phyloP scores from a whole-genome alignment of 2,113 vertebrate species.

The Alosa alosa region DNA sequence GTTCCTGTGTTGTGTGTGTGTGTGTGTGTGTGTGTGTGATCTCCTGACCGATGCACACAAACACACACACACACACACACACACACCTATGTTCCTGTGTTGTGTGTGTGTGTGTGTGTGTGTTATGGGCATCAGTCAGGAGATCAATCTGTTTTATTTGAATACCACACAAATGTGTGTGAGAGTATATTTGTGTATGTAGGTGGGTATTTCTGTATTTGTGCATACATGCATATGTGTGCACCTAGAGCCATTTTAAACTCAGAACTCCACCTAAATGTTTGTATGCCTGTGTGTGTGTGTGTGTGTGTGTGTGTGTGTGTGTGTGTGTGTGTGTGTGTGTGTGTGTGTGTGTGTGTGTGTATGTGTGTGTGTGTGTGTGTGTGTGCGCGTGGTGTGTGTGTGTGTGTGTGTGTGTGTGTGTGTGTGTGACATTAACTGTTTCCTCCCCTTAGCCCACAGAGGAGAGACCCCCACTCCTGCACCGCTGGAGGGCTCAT shows the following conservation, averaged over 20 bases:
- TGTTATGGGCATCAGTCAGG: not conserved
- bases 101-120: not conserved
- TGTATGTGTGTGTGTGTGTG: not conserved
- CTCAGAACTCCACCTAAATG: not conserved
- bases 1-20: no score
- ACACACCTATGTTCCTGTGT: not conserved
- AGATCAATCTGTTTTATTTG: not conserved
- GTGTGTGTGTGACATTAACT: not conserved
- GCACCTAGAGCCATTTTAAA: not conserved
- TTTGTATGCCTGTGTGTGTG: not conserved
- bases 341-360: not conserved
- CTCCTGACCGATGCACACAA: no score
- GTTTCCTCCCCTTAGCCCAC: slow-evolving; percentile 26
- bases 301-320: not conserved
- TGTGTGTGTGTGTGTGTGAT: no score
- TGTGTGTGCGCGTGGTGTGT: not conserved
- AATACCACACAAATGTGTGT: not conserved
- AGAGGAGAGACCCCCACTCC: slow-evolving; percentile 43
- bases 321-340: not conserved
- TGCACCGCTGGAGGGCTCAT: slow-evolving; percentile 58
- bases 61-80: no score
- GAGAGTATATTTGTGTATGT: not conserved
- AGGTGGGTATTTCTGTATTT: not conserved
- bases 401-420: not conserved
- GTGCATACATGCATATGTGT: not conserved